Evolutionary conservation across 53 echinoderm and acorn worm genomes (phyloP), one percentile per base, ranked within the genome.

Genomic region (Patiria pectinifera): DNA sequence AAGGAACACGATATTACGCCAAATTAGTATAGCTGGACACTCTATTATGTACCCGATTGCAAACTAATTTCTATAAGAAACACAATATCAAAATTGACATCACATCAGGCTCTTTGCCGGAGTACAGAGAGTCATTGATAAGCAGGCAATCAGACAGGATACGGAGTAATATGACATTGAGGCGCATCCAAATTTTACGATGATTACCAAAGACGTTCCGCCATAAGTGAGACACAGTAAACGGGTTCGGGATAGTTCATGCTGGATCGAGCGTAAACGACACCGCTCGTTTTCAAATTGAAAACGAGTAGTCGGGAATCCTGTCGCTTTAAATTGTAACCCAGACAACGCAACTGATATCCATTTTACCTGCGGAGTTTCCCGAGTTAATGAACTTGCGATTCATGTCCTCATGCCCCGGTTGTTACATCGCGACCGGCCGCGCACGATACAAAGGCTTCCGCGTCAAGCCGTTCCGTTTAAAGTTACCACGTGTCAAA

Each of bases 341-440:
- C 79, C 8, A 78, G 79, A 78, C 79, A 78, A 78, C 79, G 45
- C 26, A 46, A 78, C 43, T 78, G 46, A 47, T 78, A 78, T 46
- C 47, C 79, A 46, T 35, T 45, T 77, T 22, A 45, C 53, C 53
- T 25, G 10, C 43, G 10, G 47, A 47, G 79, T 78, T 45, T 78
- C 6, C 45, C 14, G 79, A 78, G 79, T 78, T 77, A 77, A 35
- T 77, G 77, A 77, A 77, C 26, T 77, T 35, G 45, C 7, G 77
- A 35, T 25, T 44, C 45, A 23, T 77, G 70, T 70, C 18, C 16
- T 5, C 19, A 18, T 21, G 70, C 18, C 70, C 4, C 16, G 19
- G 14, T 60, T 13, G 70, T 19, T 13, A 70, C 11, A 70, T 70
- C 70, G 11, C 70, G 16, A 18, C 18, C 21, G 18, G 70, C 4